Conservation (phyloP, 2,113 vertebrate species). For the Melanotaenia duboulayi region DNA sequence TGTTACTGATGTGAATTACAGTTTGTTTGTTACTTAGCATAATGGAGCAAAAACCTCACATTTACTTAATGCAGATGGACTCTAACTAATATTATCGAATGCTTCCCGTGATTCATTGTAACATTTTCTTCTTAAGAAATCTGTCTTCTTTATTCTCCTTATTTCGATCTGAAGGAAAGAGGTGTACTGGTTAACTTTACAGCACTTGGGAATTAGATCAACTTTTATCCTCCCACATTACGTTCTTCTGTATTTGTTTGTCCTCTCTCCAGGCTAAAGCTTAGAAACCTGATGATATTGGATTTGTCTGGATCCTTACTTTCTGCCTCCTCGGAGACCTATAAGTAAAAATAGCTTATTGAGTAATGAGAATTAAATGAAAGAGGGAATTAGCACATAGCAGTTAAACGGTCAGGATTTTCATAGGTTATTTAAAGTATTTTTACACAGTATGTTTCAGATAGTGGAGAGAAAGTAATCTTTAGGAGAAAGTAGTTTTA, state of each 20-base stretch:
- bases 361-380: constrained; percentile 50
- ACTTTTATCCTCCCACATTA: constrained; percentile 52
- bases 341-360: constrained; percentile 54
- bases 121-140: neutral
- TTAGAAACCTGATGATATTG: constrained; percentile 68
- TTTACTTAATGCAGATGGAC: neutral
- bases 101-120: neutral
- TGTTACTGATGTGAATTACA: too few relatives aligned
- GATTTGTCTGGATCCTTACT: constrained; percentile 62
- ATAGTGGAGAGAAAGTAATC: neutral
- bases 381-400: constrained; percentile 57
- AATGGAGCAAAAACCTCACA: neutral
- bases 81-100: neutral
- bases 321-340: constrained; percentile 52
- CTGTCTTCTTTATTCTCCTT: constrained; percentile 16
- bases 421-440: constrained; percentile 28
- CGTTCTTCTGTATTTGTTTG: constrained; percentile 67
- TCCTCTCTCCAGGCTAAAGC: constrained; percentile 55
- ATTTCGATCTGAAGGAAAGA: constrained; percentile 29
- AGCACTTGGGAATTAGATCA: constrained; percentile 51
- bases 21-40: neutral
- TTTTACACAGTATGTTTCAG: constrained; percentile 11
- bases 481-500: too few relatives aligned
- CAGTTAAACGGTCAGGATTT: constrained; percentile 47
- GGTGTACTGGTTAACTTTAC: constrained; percentile 34